Base-by-base conservation (phyloP, 2,797 vertebrate species). In the Anas acuta region DNA sequence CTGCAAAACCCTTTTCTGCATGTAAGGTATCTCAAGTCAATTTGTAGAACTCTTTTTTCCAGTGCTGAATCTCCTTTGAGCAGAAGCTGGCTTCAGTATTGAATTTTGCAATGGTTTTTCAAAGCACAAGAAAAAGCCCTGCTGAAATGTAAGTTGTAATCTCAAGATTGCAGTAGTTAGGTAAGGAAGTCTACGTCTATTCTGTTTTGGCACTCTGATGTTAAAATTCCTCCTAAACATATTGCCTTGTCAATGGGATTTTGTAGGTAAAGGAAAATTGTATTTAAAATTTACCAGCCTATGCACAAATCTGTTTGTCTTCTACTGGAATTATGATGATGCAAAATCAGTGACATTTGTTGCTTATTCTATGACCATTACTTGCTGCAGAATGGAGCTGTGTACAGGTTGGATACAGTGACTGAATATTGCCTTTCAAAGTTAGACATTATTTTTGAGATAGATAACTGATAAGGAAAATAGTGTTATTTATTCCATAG, bases 91-190 rank as follows among this genome's bases (percentile, higher is more conserved):
- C n/a, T 64, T 77, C 71, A 71, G 30, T 76, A 61, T 65, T 87
- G 53, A 70, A 74, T 93, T 83, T 84, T 74, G 71, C 39, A 51
- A 0, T 32, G 13, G 0, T 84, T 95, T 92, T 93, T 82, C 35
- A n/a, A 94, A 92, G 74, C 43, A 35, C 61, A 26, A 87, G 43
- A 66, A 75, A 62, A 19, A 4, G 0, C 41, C 39, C 33, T 87
- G n/a, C 73, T 95, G 88, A 60, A 82, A 20, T 6, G 77, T 53
- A 67, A 78, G 57, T 82, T 94, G 77, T 79, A 66, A 77, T 92
- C 77, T 90, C 35, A n/a, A 25, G 53, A 17, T 87, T 61, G 13
- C 74, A 84, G 74, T 49, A 80, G 9, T 51, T 57, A 57, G 64
- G 30, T 79, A 53, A 51, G 49, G 20, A 51, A 54, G 20, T 20